Conservation (phyloP, 2,888 invertebrate species). For the Sminthurinus aureus region DNA sequence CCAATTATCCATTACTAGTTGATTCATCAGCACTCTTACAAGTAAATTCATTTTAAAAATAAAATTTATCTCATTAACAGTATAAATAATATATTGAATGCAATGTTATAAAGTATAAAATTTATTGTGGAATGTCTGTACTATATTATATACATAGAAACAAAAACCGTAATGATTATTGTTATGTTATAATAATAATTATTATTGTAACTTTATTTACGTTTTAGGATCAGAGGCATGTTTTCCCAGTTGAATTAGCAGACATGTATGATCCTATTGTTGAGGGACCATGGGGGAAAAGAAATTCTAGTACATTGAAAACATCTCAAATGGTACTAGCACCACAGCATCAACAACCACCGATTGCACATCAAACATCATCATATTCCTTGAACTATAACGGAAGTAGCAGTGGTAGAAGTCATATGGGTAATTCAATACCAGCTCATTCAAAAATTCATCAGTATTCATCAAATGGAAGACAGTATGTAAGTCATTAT, state of each 20-base stretch:
- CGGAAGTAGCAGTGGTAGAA: constrained; percentile 41
- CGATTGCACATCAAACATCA: constrained; percentile 58
- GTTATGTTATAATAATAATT: no score
- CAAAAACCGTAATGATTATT: no score
- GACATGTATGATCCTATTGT: constrained; percentile 67
- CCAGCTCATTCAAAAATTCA: constrained; percentile 58
- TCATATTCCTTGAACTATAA: constrained; percentile 55
- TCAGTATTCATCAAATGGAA: constrained; percentile 50
- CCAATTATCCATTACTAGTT: constrained; percentile 79
- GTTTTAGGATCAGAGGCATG: constrained; percentile 69
- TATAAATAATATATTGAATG: no score
- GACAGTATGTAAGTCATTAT: constrained; percentile 53
- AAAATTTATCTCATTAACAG: no score
- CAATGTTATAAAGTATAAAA: no score
- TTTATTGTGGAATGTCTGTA: no score
- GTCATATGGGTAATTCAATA: constrained; percentile 54
- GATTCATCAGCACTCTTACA: constrained; percentile 78
- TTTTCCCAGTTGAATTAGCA: constrained; percentile 69
- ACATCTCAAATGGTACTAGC: constrained; percentile 55
- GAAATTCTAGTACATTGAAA: constrained; percentile 58
- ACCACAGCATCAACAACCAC: constrained; percentile 55
- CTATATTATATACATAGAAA: no score
- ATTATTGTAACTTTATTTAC: constrained; percentile 13
- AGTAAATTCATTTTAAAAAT: constrained; percentile 64
- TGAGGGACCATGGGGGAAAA: constrained; percentile 57